Evolutionary conservation across 2,888 invertebrate genomes (phyloP).

Genomic region (Ectemnius cavifrons): DNA sequence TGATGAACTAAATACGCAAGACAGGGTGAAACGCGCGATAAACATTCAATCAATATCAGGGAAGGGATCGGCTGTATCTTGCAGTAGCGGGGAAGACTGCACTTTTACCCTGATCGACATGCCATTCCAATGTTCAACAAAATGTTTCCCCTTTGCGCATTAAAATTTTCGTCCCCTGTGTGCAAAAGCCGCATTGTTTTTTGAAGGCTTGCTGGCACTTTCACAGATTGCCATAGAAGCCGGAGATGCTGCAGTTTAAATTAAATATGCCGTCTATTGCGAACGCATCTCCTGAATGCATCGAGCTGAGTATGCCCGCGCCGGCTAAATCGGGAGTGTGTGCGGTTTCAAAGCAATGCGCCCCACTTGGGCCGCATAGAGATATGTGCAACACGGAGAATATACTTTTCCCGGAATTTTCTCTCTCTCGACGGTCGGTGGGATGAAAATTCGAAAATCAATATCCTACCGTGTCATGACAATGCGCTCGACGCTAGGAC

Average conservation of each 20-base stretch:
- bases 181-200: too few species aligned
- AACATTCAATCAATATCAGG: slow-evolving; percentile 4
- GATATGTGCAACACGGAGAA: slow-evolving; percentile 26
- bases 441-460: slow-evolving; percentile 63
- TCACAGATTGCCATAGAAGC: background rate
- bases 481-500: slow-evolving; percentile 40
- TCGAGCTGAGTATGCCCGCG: slow-evolving; percentile 11
- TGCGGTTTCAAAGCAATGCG: slow-evolving; percentile 48
- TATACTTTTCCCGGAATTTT: slow-evolving; percentile 47
- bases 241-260: slow-evolving; percentile 21
- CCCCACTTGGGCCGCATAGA: slow-evolving; percentile 12
- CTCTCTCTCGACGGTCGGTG: slow-evolving; percentile 32
- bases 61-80: background rate
- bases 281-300: slow-evolving; percentile 15
- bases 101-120: background rate
- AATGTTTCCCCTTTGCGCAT: background rate
- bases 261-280: slow-evolving; percentile 40
- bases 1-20: background rate
- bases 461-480: slow-evolving; percentile 50
- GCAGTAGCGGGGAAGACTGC: background rate
- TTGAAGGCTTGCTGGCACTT: background rate
- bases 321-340: slow-evolving; percentile 15
- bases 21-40: background rate
- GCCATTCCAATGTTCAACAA: background rate
- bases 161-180: too few species aligned